Evolutionary conservation across 2,888 invertebrate genomes (phyloP), one percentile per base, ranked within the genome.

Genomic region (Dexiosoma caninum): DNA sequence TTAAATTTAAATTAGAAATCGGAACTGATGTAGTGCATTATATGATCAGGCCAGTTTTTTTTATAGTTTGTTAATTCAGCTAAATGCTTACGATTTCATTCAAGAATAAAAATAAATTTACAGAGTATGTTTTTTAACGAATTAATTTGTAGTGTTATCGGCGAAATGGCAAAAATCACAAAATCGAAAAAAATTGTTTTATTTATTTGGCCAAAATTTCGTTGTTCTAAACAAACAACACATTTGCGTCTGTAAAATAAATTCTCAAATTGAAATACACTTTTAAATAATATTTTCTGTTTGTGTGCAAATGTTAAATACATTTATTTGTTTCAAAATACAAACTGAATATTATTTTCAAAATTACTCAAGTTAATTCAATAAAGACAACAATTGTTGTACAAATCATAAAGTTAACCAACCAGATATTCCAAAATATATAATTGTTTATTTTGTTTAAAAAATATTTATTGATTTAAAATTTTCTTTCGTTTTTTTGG

Each of bases 141-240:
- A 51, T 16, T 27, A 51, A 30, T 30, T 51, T 14, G 30, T 14
- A 51, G 7, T 30, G 51, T 14, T 51, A 27, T 51, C 30, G 14
- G 30, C 30, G 14, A 27, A 51, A n/a, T 9, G 9, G 14, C 7
- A 30, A 27, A 27, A 49, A 23, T n/a, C 6, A 27, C 6, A 59
- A 14, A 14, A 49, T 10, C 2, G n/a, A 32, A 14, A 40, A 9
- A 67, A 27, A 55, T 42, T 30, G 14, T 42, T n/a, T 57, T 69
- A 57, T 55, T 69, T 55, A 57, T 44, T 44, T 42, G 55, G 69
- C 55, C 44, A 57, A 55, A 23, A 14, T 51, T 49, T 44, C 2
- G 44, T 44, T 44, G 8, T 27, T 35, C 16, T 32, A 32, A 67
- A 1, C 37, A 2, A n/a, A 30, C 12, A 14, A 30, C 21, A 35